phyloP scores from a whole-genome alignment of 2,113 vertebrate species.

The Gymnarchus niloticus region DNA sequence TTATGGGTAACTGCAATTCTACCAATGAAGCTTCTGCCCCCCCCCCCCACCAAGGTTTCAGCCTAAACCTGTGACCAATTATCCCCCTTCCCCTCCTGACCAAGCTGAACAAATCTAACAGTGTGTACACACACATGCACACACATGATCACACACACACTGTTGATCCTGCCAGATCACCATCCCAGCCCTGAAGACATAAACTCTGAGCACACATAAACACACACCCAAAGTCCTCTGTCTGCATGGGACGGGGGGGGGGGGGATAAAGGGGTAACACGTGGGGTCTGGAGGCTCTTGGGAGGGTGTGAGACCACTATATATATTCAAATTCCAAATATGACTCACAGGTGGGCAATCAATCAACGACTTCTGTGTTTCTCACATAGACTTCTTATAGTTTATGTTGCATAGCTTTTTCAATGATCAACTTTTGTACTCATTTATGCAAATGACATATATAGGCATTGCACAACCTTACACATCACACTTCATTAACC shows the following conservation, averaged over 20 bases:
- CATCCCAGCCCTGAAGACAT: conserved; percentile 63
- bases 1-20: neutral
- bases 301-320: conserved; percentile 57
- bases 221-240: conserved; percentile 39
- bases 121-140: neutral
- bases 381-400: neutral
- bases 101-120: neutral
- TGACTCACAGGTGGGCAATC: conserved; percentile 52
- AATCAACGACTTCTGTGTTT: neutral
- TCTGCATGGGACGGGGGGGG: neutral
- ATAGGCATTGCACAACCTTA: neutral
- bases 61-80: neutral
- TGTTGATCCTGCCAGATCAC: conserved; percentile 21
- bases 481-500: neutral
- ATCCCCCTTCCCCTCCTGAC: neutral
- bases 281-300: conserved; percentile 61
- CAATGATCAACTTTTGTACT: neutral
- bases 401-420: neutral
- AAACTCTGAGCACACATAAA: conserved; percentile 52
- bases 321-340: conserved; percentile 67
- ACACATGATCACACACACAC: neutral
- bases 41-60: neutral
- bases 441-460: neutral
- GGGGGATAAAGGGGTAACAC: conserved; percentile 44
- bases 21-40: neutral